These are phyloP conservation scores for Drosophila neutralis DNA, from an alignment of 2,888 invertebrate genomes.

Conservation along the genomic window DNA sequence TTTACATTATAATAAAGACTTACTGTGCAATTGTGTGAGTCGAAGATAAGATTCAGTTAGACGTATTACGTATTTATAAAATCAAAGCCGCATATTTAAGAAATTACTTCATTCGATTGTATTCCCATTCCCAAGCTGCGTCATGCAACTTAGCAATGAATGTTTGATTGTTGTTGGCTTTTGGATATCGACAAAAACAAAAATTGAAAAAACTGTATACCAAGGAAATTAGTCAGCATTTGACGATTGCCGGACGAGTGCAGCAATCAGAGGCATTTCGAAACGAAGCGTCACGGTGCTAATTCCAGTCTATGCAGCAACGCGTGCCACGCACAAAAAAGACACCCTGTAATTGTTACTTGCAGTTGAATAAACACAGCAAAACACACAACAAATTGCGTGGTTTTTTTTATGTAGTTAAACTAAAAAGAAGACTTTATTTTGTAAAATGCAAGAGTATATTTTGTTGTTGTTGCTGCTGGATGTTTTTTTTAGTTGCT, in stretches of 20 bases:
- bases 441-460: slow-evolving; percentile 82
- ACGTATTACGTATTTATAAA: slow-evolving; percentile 22
- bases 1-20: slow-evolving; percentile 10
- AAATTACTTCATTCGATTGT: slow-evolving; percentile 28
- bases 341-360: slow-evolving; percentile 63
- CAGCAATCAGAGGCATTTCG: slow-evolving; percentile 39
- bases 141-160: slow-evolving; percentile 31
- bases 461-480: slow-evolving; percentile 60
- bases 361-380: slow-evolving; percentile 56
- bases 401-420: slow-evolving; percentile 67
- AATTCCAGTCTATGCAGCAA: slow-evolving; percentile 37
- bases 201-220: slow-evolving; percentile 22
- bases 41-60: slow-evolving; percentile 31
- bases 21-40: slow-evolving; percentile 19
- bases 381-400: slow-evolving; percentile 49
- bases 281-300: slow-evolving; percentile 64
- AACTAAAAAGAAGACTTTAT: slow-evolving; percentile 83
- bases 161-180: not conserved
- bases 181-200: not conserved
- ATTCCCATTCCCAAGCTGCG: slow-evolving; percentile 42
- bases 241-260: slow-evolving; percentile 23
- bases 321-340: slow-evolving; percentile 51
- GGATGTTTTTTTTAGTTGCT: slow-evolving; percentile 44
- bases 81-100: not conserved
- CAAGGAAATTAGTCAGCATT: slow-evolving; percentile 64